Percentiles rank a stretch among this genome's conserved stretches.
Conservation (phyloP, 2,888 invertebrate genomes). For the Drosophila maculinotata region DNA sequence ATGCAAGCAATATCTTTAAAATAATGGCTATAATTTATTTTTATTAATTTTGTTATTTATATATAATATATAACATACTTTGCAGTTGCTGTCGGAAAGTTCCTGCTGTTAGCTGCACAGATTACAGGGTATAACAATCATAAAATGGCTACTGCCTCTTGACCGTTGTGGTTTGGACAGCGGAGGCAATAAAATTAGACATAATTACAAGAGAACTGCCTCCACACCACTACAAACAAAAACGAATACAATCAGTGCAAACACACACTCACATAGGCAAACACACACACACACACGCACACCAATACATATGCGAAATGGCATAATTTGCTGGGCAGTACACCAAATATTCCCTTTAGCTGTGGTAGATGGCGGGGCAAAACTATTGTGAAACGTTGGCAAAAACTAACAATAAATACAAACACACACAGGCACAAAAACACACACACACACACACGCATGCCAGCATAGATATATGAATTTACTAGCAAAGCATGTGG, state of each 20-base stretch:
- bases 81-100: no score
- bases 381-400: slow-evolving; percentile 63
- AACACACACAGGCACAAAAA: slow-evolving; percentile 17
- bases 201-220: slow-evolving; percentile 70
- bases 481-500: slow-evolving; percentile 47
- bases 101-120: slow-evolving; percentile 1
- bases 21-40: no score
- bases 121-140: slow-evolving; percentile 26
- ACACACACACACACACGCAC: slow-evolving; percentile 13
- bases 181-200: slow-evolving; percentile 71
- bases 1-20: neutral
- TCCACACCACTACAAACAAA: slow-evolving; percentile 18
- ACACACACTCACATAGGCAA: slow-evolving; percentile 19
- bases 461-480: slow-evolving; percentile 42
- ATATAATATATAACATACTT: no score
- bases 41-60: no score
- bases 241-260: slow-evolving; percentile 47
- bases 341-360: slow-evolving; percentile 62
- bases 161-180: slow-evolving; percentile 8
- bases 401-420: slow-evolving; percentile 58
- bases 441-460: slow-evolving; percentile 11
- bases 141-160: slow-evolving; percentile 29
- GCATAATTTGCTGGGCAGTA: slow-evolving; percentile 70
- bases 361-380: slow-evolving; percentile 34
- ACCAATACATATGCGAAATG: slow-evolving; percentile 49